phyloP scores from a whole-genome alignment of 2,797 vertebrate genomes.

The Synaphobranchus kaupii region DNA sequence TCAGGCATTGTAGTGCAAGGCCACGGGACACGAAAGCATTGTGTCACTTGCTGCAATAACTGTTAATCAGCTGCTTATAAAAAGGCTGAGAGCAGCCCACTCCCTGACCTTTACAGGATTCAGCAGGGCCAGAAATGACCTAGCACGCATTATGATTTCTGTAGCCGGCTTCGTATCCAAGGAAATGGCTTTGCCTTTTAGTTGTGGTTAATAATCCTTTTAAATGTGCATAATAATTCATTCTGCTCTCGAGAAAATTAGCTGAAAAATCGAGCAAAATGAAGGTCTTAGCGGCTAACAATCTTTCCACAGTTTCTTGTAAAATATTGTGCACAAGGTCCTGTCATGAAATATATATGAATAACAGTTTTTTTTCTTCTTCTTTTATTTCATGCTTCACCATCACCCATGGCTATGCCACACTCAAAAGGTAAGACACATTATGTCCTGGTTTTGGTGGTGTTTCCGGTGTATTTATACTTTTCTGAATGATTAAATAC shows the following conservation, averaged over 20 bases:
- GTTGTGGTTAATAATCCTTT: neutral
- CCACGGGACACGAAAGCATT: neutral
- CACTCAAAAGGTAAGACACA: neutral
- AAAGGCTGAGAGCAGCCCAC: neutral
- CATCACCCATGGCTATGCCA: neutral
- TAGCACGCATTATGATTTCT: neutral
- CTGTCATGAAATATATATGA: neutral
- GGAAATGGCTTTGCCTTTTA: constrained; percentile 1
- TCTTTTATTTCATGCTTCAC: neutral
- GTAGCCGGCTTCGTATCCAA: neutral
- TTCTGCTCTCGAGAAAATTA: neutral
- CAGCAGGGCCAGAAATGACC: neutral
- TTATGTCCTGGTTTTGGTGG: no score
- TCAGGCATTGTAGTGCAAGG: neutral
- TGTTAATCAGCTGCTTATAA: neutral
- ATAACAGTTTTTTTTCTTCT: neutral
- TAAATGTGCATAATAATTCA: neutral
- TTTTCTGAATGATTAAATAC: neutral
- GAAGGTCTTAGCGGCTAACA: neutral
- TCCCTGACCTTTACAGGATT: neutral
- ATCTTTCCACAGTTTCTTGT: neutral
- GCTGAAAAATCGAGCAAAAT: neutral
- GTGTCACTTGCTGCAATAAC: neutral
- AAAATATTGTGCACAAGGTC: neutral
- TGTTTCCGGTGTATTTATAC: no score